These are phyloP conservation scores for Epizoanthus fatuus DNA, from an alignment of 92 coral and sea anemone genomes.

Conservation along the genomic window DNA sequence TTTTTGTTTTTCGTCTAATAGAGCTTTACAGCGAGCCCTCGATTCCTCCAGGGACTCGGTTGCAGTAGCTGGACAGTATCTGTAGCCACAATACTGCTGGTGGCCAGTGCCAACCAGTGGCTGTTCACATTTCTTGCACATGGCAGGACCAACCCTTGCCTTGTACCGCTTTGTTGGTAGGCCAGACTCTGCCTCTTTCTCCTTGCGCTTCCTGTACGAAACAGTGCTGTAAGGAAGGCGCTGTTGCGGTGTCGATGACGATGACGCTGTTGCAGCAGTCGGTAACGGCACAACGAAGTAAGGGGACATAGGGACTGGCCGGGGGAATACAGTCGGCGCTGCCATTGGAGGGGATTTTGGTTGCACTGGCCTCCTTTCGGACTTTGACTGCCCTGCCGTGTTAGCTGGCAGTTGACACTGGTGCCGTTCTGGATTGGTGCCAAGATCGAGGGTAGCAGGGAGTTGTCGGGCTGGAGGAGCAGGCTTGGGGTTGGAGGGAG, in stretches of 20 bases:
- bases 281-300: not conserved
- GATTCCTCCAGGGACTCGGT: too few species aligned
- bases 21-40: too few species aligned
- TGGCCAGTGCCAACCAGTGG: too few species aligned
- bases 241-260: not conserved
- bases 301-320: too few species aligned
- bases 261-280: not conserved
- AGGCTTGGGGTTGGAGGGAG: conserved; percentile 3
- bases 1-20: too few species aligned
- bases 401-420: conserved; percentile 22
- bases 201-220: conserved; percentile 36
- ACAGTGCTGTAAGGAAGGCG: conserved; percentile 37
- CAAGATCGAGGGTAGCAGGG: not conserved
- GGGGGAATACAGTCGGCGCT: too few species aligned
- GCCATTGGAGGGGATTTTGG: not conserved
- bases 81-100: too few species aligned
- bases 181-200: not conserved
- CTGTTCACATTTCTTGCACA: not conserved
- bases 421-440: conserved; percentile 10
- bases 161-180: conserved; percentile 35
- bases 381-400: conserved; percentile 32
- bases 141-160: conserved; percentile 33
- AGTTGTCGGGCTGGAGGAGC: conserved; percentile 19
- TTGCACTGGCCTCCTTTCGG: not conserved
- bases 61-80: too few species aligned